Evolutionary conservation across 2,797 vertebrate species (phyloP).

Genomic region (Macropodus opercularis): DNA sequence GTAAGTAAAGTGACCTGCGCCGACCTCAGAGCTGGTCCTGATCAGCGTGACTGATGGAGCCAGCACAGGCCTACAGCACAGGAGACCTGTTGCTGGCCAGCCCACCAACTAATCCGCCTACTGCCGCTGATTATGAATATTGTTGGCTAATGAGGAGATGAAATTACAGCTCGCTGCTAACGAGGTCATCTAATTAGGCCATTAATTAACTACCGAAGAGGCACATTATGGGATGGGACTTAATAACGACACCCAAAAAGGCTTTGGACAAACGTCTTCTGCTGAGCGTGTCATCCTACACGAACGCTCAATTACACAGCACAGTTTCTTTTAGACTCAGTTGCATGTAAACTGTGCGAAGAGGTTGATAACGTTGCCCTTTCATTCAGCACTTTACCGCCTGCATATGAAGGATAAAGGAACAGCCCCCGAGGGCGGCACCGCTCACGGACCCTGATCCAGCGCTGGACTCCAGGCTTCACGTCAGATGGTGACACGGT

Average conservation of each 20-base stretch:
- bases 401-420: neutral
- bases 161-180: conserved; percentile 74
- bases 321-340: conserved; percentile 47
- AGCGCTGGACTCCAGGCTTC: neutral
- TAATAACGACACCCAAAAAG: conserved; percentile 43
- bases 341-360: conserved; percentile 41
- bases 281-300: conserved; percentile 27
- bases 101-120: conserved; percentile 56
- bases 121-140: conserved; percentile 76
- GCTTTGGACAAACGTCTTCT: conserved; percentile 6
- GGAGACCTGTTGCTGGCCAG: conserved; percentile 33
- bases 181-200: conserved; percentile 75
- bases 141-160: conserved; percentile 75
- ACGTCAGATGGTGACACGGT: too few relatives aligned
- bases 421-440: neutral
- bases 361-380: conserved; percentile 25
- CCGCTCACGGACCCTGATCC: neutral
- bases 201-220: conserved; percentile 74
- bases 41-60: conserved; percentile 39
- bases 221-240: conserved; percentile 39
- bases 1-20: conserved; percentile 9
- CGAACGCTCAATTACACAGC: conserved; percentile 45
- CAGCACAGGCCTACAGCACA: conserved; percentile 16
- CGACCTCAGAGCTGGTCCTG: conserved; percentile 21
- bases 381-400: conserved; percentile 27